phyloP scores from a whole-genome alignment of 2,888 invertebrate genomes.

The Ptychoptera albimana region DNA sequence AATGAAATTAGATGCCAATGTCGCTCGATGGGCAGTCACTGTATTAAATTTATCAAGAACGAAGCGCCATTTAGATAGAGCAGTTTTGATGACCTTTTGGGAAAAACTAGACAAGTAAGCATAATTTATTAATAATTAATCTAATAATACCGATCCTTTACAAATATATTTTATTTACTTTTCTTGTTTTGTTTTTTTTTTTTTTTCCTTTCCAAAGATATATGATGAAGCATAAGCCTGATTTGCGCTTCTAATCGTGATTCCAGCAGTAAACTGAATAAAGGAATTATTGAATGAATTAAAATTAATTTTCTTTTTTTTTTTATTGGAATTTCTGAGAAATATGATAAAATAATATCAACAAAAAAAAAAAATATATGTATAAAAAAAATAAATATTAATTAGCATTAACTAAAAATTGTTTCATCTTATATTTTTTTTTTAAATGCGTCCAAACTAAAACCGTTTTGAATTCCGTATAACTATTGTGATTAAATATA shows the following conservation, averaged over 20 bases:
- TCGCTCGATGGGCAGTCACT: conserved; percentile 92
- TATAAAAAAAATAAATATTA: too few relatives aligned
- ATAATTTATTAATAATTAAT: conserved; percentile 6
- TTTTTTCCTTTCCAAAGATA: conserved; percentile 19
- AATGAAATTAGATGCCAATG: conserved; percentile 86
- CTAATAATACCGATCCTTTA: not conserved
- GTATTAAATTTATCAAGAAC: conserved; percentile 81
- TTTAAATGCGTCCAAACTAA: too few relatives aligned
- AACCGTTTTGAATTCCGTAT: too few relatives aligned
- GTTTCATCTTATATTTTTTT: too few relatives aligned
- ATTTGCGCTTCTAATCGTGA: conserved; percentile 21
- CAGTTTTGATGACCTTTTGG: conserved; percentile 92
- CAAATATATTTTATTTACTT: conserved; percentile 1
- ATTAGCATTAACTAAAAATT: too few relatives aligned
- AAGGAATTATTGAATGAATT: not conserved
- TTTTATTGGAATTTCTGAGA: not conserved
- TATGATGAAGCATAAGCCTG: conserved; percentile 29
- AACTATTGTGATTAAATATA: too few relatives aligned
- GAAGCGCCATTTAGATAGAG: conserved; percentile 92
- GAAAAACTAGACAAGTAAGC: conserved; percentile 85
- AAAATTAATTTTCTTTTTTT: not conserved
- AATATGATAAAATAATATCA: too few relatives aligned
- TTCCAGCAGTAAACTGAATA: not conserved
- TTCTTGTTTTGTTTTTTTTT: too few relatives aligned
- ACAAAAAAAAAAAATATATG: too few relatives aligned